Conservation (phyloP, 2,888 invertebrate genomes). For the Hylaea fasciaria region DNA sequence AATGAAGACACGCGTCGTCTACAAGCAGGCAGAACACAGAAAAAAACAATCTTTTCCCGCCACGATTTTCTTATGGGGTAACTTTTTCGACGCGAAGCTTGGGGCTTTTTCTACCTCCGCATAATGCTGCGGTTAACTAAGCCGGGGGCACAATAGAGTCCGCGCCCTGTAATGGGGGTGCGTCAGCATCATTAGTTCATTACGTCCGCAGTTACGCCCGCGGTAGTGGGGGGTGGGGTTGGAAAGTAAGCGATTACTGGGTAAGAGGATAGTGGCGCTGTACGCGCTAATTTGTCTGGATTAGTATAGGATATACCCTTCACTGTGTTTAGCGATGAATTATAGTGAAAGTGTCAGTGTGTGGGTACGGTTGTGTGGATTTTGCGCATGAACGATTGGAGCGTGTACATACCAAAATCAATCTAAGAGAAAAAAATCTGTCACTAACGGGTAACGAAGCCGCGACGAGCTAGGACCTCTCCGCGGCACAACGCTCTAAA, state of each 20-base stretch:
- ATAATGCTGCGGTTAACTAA: slow-evolving; percentile 21
- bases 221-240: neutral
- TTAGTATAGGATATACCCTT: neutral
- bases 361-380: no score
- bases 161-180: slow-evolving; percentile 61
- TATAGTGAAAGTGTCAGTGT: no score
- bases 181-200: slow-evolving; percentile 79
- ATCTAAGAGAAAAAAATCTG: no score
- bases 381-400: no score
- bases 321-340: no score
- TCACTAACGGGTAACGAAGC: no score
- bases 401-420: no score
- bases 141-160: slow-evolving; percentile 45
- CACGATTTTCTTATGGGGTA: neutral
- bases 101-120: slow-evolving; percentile 4
- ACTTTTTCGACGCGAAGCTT: neutral
- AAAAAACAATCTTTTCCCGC: no score
- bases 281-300: neutral
- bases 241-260: slow-evolving; percentile 2
- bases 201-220: slow-evolving; percentile 42
- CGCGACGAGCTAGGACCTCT: no score
- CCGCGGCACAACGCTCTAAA: no score
- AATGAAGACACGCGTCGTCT: no score
- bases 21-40: no score
- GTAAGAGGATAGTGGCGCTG: neutral